Evolutionary conservation across 2,888 invertebrate genomes (phyloP), one percentile per base, ranked within the genome.

Genomic region (Pristionchus japonicus): DNA sequence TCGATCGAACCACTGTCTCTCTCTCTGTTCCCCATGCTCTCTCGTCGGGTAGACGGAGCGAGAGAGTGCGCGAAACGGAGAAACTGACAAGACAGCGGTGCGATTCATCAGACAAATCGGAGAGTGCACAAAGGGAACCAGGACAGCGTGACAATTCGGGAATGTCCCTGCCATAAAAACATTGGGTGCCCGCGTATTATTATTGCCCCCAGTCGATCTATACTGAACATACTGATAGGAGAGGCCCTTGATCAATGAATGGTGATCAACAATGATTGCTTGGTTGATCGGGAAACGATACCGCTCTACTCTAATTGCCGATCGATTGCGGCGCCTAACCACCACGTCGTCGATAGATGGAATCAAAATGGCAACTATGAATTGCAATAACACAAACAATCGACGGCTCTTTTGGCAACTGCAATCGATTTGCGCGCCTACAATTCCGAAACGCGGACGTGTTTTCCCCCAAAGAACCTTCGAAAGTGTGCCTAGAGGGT

Each of bases 91-190:
- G 9, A 31, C 31, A 67, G 9, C 2, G 34, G n/a, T n/a, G 17
- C 67, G 67, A 67, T 17, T 20, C 15, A 67, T 13, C 34, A 7
- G 31, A 34, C 34, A 34, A 34, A 17, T 67, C 13, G 67, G 31
- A 20, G 67, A 67, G 67, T 31, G 31, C 67, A 34, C 67, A 67
- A 34, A 67, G 31, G 20, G 67, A 31, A n/a, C 57, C 57, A 57
- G 57, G 64, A 37, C 37, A 74, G 70, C 70, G 70, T 74, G 70
- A 74, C 40, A 74, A 74, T 40, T 74, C 70, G 70, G 70, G 70
- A 74, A 74, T 40, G 70, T 74, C 70, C 23, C 40, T 23, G 40
- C 23, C 57, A 27, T 15, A 64, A 61, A 61, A 61, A 64, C 27
- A 64, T 64, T n/a, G n/a, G n/a, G n/a, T n/a, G n/a, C n/a, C 27